Evolutionary conservation across 2,888 invertebrate species (phyloP), one percentile per base, ranked within the genome.

Genomic region (Macrophya annulata): DNA sequence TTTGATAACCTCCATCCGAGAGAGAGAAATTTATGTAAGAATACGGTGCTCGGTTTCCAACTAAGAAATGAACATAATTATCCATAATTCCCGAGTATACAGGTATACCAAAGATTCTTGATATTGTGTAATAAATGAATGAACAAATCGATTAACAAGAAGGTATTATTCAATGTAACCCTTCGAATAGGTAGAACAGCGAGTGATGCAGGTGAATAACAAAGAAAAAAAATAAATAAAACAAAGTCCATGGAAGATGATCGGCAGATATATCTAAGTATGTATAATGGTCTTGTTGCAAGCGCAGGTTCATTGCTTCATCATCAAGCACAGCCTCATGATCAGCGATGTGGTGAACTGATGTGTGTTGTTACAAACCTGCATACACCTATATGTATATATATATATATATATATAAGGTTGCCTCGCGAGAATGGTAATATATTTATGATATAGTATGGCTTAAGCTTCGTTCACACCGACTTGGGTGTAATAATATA

Each of bases 371-470:
- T 77, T 68, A 68, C 37, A 37, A 37, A 15, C 17, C 21, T 31
- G 31, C 31, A 31, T 31, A 31, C 31, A 31, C 31, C 31, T 31
- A 31, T 31, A 31, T 31, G 10, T 21, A 45, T 12, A 74, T 12
- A 25, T 45, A 10, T n/a, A n/a, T n/a, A 31, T 31, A 21, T 21
- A 45, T 12, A 74, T 12, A 25, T 45, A 10, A 45, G 45, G 43
- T 86, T 87, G 87, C 86, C 87, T 51, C 85, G 77, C 87, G 86
- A 77, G 87, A 87, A 87, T 86, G 86, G 85, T 86, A 87, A 87
- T 88, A 86, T 86, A 85, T 86, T 86, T 86, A 86, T 85, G 85
- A 40, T 74, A 45, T 25, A 21, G 74, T 25, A 45, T 74, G 45
- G 45, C 10, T 12, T n/a, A 74, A 25, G 74, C 72, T 84, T 62